These are phyloP conservation scores for Peromyscus aztecus DNA, from an alignment of 2,797 vertebrate genomes.

Conservation along the genomic window DNA sequence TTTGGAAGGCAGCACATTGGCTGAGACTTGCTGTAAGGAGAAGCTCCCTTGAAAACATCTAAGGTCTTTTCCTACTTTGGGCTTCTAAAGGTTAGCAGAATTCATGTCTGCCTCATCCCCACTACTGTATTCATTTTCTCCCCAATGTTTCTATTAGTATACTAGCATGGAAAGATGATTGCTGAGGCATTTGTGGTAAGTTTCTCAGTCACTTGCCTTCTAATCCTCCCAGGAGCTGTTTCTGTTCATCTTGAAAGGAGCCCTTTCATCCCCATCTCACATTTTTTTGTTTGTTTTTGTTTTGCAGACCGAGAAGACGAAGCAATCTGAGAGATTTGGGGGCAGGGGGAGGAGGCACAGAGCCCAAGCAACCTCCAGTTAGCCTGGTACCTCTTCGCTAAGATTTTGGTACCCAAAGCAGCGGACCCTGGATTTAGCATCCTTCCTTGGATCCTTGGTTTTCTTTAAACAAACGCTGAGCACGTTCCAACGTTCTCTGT, in stretches of 20 bases:
- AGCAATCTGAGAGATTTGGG: constrained; percentile 38
- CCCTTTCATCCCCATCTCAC: constrained; percentile 2
- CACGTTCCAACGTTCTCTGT: constrained; percentile 41
- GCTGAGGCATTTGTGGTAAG: constrained; percentile 8
- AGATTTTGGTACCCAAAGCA: constrained; percentile 76
- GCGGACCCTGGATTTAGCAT: constrained; percentile 65
- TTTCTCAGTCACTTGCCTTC: constrained; percentile 18
- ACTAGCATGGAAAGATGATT: constrained; percentile 26
- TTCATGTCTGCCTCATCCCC: constrained; percentile 19
- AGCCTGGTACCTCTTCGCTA: not conserved
- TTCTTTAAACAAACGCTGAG: constrained; percentile 52
- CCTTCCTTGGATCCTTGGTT: constrained; percentile 51
- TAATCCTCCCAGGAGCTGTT: constrained; percentile 27
- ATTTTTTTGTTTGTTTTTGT: constrained; percentile 65
- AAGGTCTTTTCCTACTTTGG: constrained; percentile 67
- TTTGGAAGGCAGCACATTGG: constrained; percentile 71
- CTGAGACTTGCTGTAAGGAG: constrained; percentile 43
- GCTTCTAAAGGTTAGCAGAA: constrained; percentile 50
- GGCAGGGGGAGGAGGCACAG: not conserved
- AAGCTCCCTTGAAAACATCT: constrained; percentile 69
- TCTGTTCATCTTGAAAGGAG: constrained; percentile 52
- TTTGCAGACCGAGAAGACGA: constrained; percentile 66
- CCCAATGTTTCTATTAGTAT: not conserved
- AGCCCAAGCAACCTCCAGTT: constrained; percentile 14
- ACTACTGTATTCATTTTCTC: not conserved